Evolutionary conservation across 2,888 invertebrate genomes (phyloP).

Genomic region (Argyra leucocephala): DNA sequence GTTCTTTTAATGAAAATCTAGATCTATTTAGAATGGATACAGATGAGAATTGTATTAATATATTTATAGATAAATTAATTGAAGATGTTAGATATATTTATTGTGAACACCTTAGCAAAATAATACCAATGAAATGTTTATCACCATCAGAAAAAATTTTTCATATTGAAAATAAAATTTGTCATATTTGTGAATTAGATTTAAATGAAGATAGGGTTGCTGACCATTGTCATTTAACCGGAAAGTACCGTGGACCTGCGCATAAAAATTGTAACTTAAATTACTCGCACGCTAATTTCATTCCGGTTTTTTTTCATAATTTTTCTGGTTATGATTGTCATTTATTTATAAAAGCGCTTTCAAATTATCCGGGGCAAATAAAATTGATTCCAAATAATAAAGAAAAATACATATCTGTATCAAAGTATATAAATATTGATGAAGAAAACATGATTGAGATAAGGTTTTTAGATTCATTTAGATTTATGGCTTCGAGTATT

Average conservation of each 20-base stretch:
- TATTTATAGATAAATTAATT: not conserved
- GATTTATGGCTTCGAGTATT: conserved; percentile 30
- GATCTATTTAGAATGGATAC: not conserved
- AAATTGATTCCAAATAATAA: conserved; percentile 28
- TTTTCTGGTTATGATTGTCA: conserved; percentile 15
- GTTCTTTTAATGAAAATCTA: conserved; percentile 10
- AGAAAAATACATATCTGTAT: conserved; percentile 33
- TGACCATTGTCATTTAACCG: conserved; percentile 22
- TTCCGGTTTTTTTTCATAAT: not conserved
- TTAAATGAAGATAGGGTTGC: conserved; percentile 13
- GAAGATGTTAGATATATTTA: not conserved
- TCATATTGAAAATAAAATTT: not conserved
- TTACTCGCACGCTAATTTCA: not conserved
- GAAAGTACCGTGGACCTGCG: conserved; percentile 20
- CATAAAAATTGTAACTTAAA: not conserved
- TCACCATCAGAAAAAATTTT: conserved; percentile 13
- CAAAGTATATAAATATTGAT: conserved; percentile 14
- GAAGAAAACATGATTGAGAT: conserved; percentile 20
- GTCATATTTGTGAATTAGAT: conserved; percentile 15
- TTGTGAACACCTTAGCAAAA: not conserved
- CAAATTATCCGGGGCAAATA: conserved; percentile 9
- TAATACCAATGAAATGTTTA: conserved; percentile 7
- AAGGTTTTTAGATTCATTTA: conserved; percentile 28
- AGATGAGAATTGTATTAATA: not conserved
- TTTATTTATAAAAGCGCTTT: conserved; percentile 12